Evolutionary conservation across 2,888 invertebrate species (phyloP).

Genomic region (Dasysyrphus albostriatus): DNA sequence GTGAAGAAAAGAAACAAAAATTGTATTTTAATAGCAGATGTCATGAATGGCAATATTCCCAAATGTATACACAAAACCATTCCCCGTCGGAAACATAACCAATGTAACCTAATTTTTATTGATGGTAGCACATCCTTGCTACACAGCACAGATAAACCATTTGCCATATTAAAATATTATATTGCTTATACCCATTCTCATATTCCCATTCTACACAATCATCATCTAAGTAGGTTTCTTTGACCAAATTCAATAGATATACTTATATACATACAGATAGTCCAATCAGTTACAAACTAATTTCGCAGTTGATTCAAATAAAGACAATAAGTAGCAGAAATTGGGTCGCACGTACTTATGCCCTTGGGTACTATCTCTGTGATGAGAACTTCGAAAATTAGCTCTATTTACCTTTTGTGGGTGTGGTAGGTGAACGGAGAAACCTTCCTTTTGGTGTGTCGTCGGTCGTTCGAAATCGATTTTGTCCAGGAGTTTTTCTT

Average conservation of each 20-base stretch:
- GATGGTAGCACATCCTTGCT: slow-evolving; percentile 39
- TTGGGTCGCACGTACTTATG: background rate
- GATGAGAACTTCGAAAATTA: background rate
- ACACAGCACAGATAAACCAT: background rate
- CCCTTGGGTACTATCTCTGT: background rate
- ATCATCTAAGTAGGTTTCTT: slow-evolving; percentile 32
- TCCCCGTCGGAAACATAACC: slow-evolving; percentile 38
- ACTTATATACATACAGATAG: background rate
- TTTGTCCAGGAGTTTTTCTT: too few relatives aligned
- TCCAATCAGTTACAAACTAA: slow-evolving; percentile 58
- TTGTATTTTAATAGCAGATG: slow-evolving; percentile 34
- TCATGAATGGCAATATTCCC: slow-evolving; percentile 11
- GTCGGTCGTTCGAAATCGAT: too few relatives aligned
- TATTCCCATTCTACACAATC: background rate
- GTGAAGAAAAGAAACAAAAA: background rate
- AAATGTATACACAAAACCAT: slow-evolving; percentile 10
- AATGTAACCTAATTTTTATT: slow-evolving; percentile 63
- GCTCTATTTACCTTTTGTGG: background rate
- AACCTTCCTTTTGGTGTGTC: too few relatives aligned
- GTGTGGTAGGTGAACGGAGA: background rate
- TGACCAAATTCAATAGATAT: slow-evolving; percentile 23
- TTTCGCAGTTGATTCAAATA: background rate
- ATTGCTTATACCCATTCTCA: slow-evolving; percentile 3
- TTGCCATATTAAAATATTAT: slow-evolving; percentile 45
- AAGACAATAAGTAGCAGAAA: background rate